Base-by-base conservation (phyloP, 2,888 invertebrate genomes). In the Glaucopsyche alexis region DNA sequence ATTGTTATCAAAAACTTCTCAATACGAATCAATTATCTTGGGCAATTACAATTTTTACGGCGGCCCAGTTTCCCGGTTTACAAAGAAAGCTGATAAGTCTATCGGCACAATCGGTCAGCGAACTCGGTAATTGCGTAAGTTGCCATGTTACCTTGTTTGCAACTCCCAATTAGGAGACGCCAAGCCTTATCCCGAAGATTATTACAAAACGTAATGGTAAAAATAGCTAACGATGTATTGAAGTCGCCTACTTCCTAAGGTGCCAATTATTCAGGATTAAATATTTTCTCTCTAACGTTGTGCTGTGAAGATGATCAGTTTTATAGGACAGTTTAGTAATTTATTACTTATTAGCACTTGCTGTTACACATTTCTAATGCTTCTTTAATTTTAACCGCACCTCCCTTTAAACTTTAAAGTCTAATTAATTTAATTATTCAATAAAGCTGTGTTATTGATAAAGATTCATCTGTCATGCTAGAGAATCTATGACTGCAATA, bases 71-170 rank as follows among this genome's bases (percentile, higher is more conserved):
- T 83, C 80, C 81, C 81, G 79, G 78, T 81, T 29, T 82, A 83
- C 80, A 86, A 89, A 87, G 87, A 89, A 87, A 84, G 81, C 82
- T 85, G 91, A 91, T 90, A 91, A 86, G 81, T 78, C 82, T 84
- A 29, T 29, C 42, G 42, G 42, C 42, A 42, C 42, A 90, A 91
- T 91, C 91, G 89, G 86, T 73, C 88, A 87, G 81, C 78, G 89
- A 90, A 87, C 90, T 87, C 79, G 50, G 66, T 72, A 69, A 69
- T 69, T 69, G 47, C 67, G 67, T 13, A 45, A 67, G 55, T 72
- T 64, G 45, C 70, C 50, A 70, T 72, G 47, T 69, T 69, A 69
- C 69, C 45, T 45, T 42, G 29, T 67, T 69, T 38, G 64, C 64
- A 29, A 65, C 49, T 69, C 69, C 69, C 29, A 69, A 69, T 69